Evolutionary conservation across 2,113 vertebrate species (phyloP).

Genomic region (Lonchura striata): DNA sequence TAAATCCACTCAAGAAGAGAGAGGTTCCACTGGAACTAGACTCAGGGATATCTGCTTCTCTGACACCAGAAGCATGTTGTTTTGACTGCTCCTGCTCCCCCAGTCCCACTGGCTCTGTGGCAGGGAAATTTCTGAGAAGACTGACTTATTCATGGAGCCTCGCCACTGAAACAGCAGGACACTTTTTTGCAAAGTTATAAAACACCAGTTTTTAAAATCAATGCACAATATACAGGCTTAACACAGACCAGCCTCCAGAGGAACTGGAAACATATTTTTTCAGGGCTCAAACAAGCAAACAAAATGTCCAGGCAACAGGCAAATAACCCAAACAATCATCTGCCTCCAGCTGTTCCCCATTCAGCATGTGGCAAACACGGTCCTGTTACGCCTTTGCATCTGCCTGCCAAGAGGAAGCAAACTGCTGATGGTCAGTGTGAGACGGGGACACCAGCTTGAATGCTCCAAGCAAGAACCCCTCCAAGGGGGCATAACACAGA

Average conservation of each 20-base stretch:
- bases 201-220: conserved; percentile 24
- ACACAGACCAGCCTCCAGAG: background rate
- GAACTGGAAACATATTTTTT: conserved; percentile 40
- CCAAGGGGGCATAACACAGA: background rate
- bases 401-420: background rate
- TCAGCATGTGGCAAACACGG: background rate
- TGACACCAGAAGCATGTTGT: background rate
- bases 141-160: background rate
- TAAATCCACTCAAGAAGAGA: background rate
- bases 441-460: background rate
- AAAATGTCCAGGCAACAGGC: conserved; percentile 41
- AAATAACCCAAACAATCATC: conserved; percentile 56
- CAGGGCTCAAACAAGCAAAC: conserved; percentile 30
- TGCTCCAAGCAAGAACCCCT: background rate
- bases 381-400: background rate
- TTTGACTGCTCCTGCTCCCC: background rate
- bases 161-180: conserved; percentile 16
- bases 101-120: background rate
- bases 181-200: conserved; percentile 57
- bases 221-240: background rate
- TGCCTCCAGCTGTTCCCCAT: conserved; percentile 57
- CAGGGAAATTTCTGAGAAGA: conserved; percentile 21
- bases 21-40: background rate
- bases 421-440: background rate
- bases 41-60: background rate